These are phyloP conservation scores for Cyrtorhinus lividipennis DNA, from an alignment of 1,140 invertebrate species.

Conservation along the genomic window DNA sequence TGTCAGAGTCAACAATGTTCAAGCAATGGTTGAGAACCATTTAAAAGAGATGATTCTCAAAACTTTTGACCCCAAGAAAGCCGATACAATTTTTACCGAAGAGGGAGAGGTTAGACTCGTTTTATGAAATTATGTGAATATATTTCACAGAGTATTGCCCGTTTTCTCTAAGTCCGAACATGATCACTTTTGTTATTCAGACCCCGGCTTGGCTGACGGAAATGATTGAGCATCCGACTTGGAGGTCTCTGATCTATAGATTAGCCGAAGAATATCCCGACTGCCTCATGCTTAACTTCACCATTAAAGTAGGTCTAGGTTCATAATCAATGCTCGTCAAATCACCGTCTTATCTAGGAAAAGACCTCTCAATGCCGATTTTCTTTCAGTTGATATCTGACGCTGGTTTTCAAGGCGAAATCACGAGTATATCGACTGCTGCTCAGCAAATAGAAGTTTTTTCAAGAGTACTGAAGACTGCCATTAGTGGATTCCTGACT, in stretches of 20 bases:
- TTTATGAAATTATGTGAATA: too few species aligned
- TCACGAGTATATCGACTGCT: slow-evolving; percentile 97
- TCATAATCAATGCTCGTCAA: too few species aligned
- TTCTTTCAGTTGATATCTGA: slow-evolving; percentile 76
- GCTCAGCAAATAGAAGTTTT: slow-evolving; percentile 99
- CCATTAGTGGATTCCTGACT: slow-evolving; percentile 70
- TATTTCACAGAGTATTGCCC: too few species aligned
- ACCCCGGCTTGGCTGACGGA: slow-evolving; percentile 95
- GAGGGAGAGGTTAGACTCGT: slow-evolving; percentile 88
- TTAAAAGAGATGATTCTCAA: slow-evolving; percentile 94
- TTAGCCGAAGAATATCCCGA: slow-evolving; percentile 97
- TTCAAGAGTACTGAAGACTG: slow-evolving; percentile 89
- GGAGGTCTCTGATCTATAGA: slow-evolving; percentile 93
- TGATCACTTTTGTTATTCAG: slow-evolving; percentile 37
- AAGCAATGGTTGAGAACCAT: slow-evolving; percentile 95
- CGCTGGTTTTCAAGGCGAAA: slow-evolving; percentile 98
- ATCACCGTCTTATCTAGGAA: too few species aligned
- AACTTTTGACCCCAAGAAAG: slow-evolving; percentile 96
- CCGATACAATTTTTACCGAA: slow-evolving; percentile 95
- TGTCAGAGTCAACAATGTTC: slow-evolving; percentile 86
- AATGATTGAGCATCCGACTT: slow-evolving; percentile 96
- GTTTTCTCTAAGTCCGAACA: too few species aligned
- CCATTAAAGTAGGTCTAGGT: slow-evolving; percentile 71
- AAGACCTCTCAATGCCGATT: too few species aligned
- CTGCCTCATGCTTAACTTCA: slow-evolving; percentile 97